phyloP scores from a whole-genome alignment of 2,888 invertebrate genomes.

The Phalera bucephala region DNA sequence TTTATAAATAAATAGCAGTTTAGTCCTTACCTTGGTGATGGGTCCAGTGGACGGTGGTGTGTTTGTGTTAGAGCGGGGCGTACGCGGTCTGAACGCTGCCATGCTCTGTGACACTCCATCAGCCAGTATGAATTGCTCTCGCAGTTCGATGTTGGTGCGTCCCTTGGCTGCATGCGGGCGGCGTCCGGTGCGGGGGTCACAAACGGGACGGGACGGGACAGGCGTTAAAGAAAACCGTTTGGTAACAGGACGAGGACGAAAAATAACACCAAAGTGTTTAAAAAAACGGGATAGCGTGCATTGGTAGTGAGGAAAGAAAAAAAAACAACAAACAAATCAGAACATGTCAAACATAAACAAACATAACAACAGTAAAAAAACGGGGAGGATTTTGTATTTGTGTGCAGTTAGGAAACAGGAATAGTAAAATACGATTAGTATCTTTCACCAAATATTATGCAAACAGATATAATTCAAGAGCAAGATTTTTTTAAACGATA shows the following conservation, averaged over 20 bases:
- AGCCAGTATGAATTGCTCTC: conserved; percentile 99
- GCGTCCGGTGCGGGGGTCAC: conserved; percentile 75
- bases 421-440: conserved; percentile 75
- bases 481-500: conserved; percentile 52
- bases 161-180: conserved; percentile 95
- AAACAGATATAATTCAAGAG: conserved; percentile 57
- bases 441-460: conserved; percentile 71
- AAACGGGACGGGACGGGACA: conserved; percentile 52
- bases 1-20: conserved; percentile 41
- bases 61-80: conserved; percentile 90
- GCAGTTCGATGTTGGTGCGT: conserved; percentile 99
- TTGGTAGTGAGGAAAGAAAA: conserved; percentile 72
- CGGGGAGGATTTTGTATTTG: conserved; percentile 49
- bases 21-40: conserved; percentile 94
- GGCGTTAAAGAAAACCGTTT: conserved; percentile 67
- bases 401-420: conserved; percentile 78
- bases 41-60: conserved; percentile 91
- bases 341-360: conserved; percentile 78
- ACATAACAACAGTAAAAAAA: conserved; percentile 60
- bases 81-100: conserved; percentile 98
- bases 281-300: conserved; percentile 75
- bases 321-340: conserved; percentile 82
- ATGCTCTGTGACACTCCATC: conserved; percentile 99
- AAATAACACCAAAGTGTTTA: conserved; percentile 74
- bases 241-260: conserved; percentile 64